Conservation (phyloP, 2,113 vertebrate species). For the Neomonachus schauinslandi region DNA sequence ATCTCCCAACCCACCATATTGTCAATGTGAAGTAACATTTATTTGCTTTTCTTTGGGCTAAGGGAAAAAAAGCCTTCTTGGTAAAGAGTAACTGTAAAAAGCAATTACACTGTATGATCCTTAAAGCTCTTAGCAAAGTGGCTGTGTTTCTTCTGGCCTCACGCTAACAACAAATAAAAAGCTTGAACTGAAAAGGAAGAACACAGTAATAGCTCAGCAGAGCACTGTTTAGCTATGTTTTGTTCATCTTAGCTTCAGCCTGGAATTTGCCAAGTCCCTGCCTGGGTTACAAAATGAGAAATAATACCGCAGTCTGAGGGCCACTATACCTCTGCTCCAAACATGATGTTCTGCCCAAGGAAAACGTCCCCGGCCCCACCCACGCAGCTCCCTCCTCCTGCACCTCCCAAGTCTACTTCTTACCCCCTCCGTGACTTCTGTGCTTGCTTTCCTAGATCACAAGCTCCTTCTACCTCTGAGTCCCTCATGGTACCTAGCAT, state of each 20-base stretch:
- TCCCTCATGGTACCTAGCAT: not conserved
- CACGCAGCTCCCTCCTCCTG: not conserved
- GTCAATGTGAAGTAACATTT: not conserved
- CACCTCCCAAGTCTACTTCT: not conserved
- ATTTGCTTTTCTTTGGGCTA: constrained; percentile 39
- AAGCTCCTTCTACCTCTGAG: not conserved
- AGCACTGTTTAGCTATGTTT: not conserved
- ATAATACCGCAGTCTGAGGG: not conserved
- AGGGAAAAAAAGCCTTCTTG: not conserved
- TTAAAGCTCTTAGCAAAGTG: constrained; percentile 45
- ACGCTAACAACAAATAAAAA: not conserved
- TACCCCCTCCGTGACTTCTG: not conserved
- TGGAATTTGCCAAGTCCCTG: not conserved
- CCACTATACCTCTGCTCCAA: not conserved
- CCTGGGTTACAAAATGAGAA: not conserved
- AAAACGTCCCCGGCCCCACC: not conserved
- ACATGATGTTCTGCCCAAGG: not conserved
- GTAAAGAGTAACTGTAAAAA: constrained; percentile 50
- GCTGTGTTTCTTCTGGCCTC: not conserved
- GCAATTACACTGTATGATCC: not conserved
- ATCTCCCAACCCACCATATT: not conserved
- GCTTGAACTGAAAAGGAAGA: not conserved
- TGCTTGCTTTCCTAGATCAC: not conserved
- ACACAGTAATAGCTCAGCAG: not conserved
- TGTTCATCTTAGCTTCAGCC: not conserved